Percentiles rank a stretch among this genome's conserved stretches.
Conservation (phyloP, 2,888 invertebrate species). For the Ceraclea dissimilis region DNA sequence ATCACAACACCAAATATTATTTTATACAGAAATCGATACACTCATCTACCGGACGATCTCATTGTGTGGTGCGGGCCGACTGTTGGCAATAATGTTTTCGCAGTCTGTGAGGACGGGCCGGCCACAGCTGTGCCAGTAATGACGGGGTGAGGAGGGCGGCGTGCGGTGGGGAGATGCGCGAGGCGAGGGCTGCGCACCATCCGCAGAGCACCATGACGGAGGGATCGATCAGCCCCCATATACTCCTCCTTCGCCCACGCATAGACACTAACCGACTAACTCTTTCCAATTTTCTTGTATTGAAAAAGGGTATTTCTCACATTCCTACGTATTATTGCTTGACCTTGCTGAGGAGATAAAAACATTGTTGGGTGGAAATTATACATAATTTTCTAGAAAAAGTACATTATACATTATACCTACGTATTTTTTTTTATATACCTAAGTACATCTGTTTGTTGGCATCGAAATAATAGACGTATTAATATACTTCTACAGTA, state of each 20-base stretch:
- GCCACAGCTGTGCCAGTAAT: slow-evolving; percentile 3
- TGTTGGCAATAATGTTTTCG: slow-evolving; percentile 4
- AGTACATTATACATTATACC: no score
- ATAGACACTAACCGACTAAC: not conserved
- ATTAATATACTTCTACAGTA: no score
- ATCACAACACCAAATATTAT: not conserved
- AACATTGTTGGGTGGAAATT: no score
- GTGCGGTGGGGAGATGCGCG: slow-evolving; percentile 20
- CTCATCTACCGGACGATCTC: not conserved
- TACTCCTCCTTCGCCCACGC: slow-evolving; percentile 8
- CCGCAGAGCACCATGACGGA: slow-evolving; percentile 28
- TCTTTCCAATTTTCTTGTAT: slow-evolving; percentile 1
- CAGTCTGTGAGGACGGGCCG: not conserved
- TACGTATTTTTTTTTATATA: no score
- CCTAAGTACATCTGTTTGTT: no score
- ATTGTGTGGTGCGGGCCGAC: not conserved
- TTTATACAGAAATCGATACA: not conserved
- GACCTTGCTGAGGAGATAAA: no score
- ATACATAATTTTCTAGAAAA: no score
- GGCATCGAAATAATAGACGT: no score
- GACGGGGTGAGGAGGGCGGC: slow-evolving; percentile 3
- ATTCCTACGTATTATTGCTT: no score
- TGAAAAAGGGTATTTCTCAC: not conserved
- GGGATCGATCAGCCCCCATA: slow-evolving; percentile 26
- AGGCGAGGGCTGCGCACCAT: slow-evolving; percentile 32